Base-by-base conservation (phyloP, 2,797 vertebrate genomes). In the Aratinga solstitialis region DNA sequence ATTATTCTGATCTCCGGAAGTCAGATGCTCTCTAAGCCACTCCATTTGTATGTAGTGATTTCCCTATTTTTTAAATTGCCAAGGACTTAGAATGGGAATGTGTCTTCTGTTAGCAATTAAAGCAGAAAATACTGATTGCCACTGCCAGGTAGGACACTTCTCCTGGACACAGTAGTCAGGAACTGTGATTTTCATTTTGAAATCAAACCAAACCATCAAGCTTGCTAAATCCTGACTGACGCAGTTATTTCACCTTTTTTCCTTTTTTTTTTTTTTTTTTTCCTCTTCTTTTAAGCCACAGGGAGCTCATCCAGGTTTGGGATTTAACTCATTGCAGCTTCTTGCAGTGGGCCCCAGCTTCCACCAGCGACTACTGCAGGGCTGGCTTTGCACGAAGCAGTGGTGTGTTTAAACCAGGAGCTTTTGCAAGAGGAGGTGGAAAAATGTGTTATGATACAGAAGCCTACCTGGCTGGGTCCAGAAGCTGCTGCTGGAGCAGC, bases 11-110 rank as follows among this genome's bases (percentile, higher is more conserved):
- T 34, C 34, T 32, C 80, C 73, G 16, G 14, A 13, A 82, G 29
- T 16, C 59, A 54, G 68, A 36, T 38, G 56, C 36, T 76, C 27
- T 47, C 74, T 51, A 51, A 56, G 54, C 34, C 59, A 1, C 54
- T 79, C 47, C 0, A 0, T 51, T 63, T 16, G 24, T 10, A 42
- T 0, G 1, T 0, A 9, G 42, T 0, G 0, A 76, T 63, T 67
- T 82, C 67, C 63, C 43, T 27, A 1, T 22, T 59, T 40, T 87
- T 71, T 12, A 50, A 48, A 75, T 45, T 10, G 13, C 54, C 47
- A 22, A 73, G 50, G 40, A 13, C 38, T 58, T 8, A 4, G 71
- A 82, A 30, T 2, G 21, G 12, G 71, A 90, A 58, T 6, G 8
- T n/a, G 86, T 84, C 77, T 72, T 54, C 45, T 81, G 45, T 56